phyloP scores from a whole-genome alignment of 2,888 invertebrate species.

The Gandaritis pyraliata region DNA sequence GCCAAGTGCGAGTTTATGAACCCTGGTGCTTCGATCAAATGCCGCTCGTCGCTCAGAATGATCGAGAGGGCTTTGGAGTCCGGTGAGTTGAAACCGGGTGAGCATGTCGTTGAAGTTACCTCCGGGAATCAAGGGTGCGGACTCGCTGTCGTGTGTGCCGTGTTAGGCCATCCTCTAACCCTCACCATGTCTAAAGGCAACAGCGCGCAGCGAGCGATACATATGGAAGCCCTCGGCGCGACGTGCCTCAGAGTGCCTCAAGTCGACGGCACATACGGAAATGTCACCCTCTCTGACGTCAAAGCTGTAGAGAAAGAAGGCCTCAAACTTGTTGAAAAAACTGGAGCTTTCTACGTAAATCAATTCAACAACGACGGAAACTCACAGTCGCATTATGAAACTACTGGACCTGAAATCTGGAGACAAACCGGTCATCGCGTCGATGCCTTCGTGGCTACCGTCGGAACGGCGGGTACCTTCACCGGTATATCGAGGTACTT shows the following conservation, averaged over 20 bases:
- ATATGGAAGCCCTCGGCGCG: slow-evolving; percentile 78
- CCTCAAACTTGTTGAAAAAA: slow-evolving; percentile 60
- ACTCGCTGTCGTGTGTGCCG: slow-evolving; percentile 75
- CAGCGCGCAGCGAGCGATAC: slow-evolving; percentile 73
- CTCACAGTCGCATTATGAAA: slow-evolving; percentile 66
- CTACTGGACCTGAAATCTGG: slow-evolving; percentile 80
- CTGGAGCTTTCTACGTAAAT: slow-evolving; percentile 71
- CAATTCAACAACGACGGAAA: slow-evolving; percentile 72
- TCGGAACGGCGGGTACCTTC: slow-evolving; percentile 76
- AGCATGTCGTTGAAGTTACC: slow-evolving; percentile 70
- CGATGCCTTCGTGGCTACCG: slow-evolving; percentile 72
- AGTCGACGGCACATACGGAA: slow-evolving; percentile 76
- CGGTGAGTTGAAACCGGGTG: slow-evolving; percentile 67
- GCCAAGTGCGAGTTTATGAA: slow-evolving; percentile 81
- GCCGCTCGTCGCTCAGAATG: slow-evolving; percentile 74
- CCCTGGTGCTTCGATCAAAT: slow-evolving; percentile 76
- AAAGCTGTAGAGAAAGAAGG: slow-evolving; percentile 68
- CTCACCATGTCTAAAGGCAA: slow-evolving; percentile 77
- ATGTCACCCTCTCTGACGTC: slow-evolving; percentile 72
- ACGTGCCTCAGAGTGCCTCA: slow-evolving; percentile 73
- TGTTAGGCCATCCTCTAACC: slow-evolving; percentile 72
- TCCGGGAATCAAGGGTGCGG: slow-evolving; percentile 80
- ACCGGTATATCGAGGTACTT: slow-evolving; percentile 70
- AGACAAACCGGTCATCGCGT: slow-evolving; percentile 73
- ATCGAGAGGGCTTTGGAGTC: slow-evolving; percentile 60